phyloP scores from a whole-genome alignment of 2,888 invertebrate species.

The Drosophila tripunctata region DNA sequence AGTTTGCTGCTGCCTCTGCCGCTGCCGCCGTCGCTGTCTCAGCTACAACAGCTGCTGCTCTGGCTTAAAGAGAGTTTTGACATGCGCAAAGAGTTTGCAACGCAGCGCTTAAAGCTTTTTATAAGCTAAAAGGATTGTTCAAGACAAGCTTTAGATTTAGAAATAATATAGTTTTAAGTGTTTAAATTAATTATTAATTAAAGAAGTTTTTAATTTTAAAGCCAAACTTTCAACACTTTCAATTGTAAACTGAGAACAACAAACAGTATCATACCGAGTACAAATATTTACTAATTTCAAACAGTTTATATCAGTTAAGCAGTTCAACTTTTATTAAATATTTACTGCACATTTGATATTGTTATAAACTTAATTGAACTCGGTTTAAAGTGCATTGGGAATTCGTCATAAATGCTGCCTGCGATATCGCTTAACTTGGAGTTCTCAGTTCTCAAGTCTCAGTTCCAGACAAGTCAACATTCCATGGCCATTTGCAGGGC shows the following conservation, averaged over 20 bases:
- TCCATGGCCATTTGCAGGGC: constrained; percentile 79
- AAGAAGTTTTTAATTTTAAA: too few species aligned
- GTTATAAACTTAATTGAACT: neutral
- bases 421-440: constrained; percentile 11
- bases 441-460: constrained; percentile 41
- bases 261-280: neutral
- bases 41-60: constrained; percentile 19
- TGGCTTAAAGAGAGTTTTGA: constrained; percentile 25
- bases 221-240: neutral
- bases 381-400: constrained; percentile 32
- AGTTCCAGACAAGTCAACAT: constrained; percentile 71
- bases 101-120: constrained; percentile 1
- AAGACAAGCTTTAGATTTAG: too few species aligned
- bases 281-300: constrained; percentile 3
- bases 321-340: neutral
- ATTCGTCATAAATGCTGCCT: constrained; percentile 25
- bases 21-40: neutral
- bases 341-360: constrained; percentile 12
- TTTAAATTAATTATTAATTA: too few species aligned
- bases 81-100: constrained; percentile 8
- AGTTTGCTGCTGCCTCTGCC: constrained; percentile 12
- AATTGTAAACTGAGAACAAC: neutral
- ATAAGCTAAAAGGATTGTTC: too few species aligned
- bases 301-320: neutral
- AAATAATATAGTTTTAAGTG: neutral